Evolutionary conservation across 2,888 invertebrate species (phyloP).

Genomic region (Xanthia togata): DNA sequence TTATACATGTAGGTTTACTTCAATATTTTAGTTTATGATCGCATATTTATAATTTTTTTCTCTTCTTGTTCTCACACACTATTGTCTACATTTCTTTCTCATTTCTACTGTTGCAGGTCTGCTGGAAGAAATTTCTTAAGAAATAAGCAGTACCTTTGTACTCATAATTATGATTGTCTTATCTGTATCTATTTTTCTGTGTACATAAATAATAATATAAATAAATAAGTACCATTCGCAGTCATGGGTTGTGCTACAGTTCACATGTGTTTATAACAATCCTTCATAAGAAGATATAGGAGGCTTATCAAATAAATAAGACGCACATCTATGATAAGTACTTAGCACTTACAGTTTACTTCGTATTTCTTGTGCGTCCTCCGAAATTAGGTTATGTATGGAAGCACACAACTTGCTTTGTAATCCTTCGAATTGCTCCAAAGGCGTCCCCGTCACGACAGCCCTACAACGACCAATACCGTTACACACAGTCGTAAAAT

Average conservation of each 20-base stretch:
- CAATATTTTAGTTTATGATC: no score
- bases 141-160: no score
- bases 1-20: no score
- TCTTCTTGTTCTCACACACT: no score
- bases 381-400: constrained; percentile 83
- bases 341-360: constrained; percentile 80
- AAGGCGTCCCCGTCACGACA: constrained; percentile 81
- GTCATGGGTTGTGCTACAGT: constrained; percentile 8
- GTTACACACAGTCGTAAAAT: constrained; percentile 60
- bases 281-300: not conserved
- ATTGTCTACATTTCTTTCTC: no score
- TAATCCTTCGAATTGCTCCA: constrained; percentile 84
- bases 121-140: no score
- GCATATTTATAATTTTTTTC: no score
- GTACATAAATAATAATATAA: no score
- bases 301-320: constrained; percentile 12
- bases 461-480: constrained; percentile 77
- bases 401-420: constrained; percentile 83
- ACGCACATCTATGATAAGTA: constrained; percentile 26
- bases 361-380: constrained; percentile 84
- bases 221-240: constrained; percentile 1
- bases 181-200: no score
- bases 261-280: not conserved
- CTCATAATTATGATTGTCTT: no score
- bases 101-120: no score